Evolutionary conservation across 1,140 invertebrate species (phyloP), one percentile per base, ranked within the genome.

Genomic region (Sycobia sp.): DNA sequence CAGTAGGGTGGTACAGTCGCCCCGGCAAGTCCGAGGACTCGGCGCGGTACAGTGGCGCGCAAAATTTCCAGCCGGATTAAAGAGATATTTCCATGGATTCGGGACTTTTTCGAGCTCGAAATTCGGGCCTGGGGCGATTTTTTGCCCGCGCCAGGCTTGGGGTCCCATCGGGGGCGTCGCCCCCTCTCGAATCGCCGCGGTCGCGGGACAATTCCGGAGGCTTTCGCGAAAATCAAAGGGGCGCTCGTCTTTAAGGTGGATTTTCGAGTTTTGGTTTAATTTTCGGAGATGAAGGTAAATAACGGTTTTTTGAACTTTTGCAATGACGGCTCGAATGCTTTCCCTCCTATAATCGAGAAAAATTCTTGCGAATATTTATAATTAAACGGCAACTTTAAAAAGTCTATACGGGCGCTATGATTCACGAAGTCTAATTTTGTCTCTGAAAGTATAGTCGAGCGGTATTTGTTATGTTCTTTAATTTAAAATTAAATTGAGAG

Each of bases 1-100:
- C 79, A 78, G 74, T 76, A 73, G 77, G 77, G 77, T 80, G 77
- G 78, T 80, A 81, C 78, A 79, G 78, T 80, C 75, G 60, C 39
- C 65, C 68, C 70, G 66, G 73, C 73, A 75, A 76, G 70, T 74
- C 71, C 70, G 70, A 69, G 62, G 71, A 67, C 68, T 68, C 47
- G 62, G 41, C 64, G 34, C 32, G 18, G 73, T 76, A 77, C 72
- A 77, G 62, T 69, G 46, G 58, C 7, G 14, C 29, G 23, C 54
- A 71, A 71, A 68, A 61, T 61, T 63, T 38, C 23, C 10, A n/a
- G n/a, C n/a, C 18, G 27, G n/a, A 2, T 62, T 62, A 62, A 62
- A 62, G 60, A 11, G 41, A 39, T 27, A n/a, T 57, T 67, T 65
- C 46, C 54, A 46, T 16, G 22, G 51, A 62, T 66, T 57, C 14